These are phyloP conservation scores for Pocillopora verrucosa DNA, from an alignment of 64 coral and sea anemone species.

Conservation along the genomic window DNA sequence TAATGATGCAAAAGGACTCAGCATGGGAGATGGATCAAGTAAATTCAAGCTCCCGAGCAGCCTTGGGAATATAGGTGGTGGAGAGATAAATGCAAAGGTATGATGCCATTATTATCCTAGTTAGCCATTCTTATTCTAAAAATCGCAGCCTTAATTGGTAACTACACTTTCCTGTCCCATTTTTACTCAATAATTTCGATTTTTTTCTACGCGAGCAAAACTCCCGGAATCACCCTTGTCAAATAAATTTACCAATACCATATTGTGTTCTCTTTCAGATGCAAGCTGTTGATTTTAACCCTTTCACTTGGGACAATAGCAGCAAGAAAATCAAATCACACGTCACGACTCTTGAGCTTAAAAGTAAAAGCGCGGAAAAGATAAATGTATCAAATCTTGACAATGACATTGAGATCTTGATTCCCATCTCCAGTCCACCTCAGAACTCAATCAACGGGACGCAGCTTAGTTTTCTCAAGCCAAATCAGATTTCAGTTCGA, in stretches of 20 bases:
- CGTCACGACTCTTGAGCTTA: constrained; percentile 13
- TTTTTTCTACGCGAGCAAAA: too few relatives aligned
- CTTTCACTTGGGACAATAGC: constrained; percentile 23
- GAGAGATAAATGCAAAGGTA: constrained; percentile 13
- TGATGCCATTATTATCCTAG: background rate
- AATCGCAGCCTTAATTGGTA: too few relatives aligned
- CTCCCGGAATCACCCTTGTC: too few relatives aligned
- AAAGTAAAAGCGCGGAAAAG: background rate
- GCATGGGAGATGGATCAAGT: constrained; percentile 14
- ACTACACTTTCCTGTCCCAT: too few relatives aligned
- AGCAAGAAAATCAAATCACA: constrained; percentile 7
- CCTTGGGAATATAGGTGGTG: constrained; percentile 3
- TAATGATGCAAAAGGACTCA: constrained; percentile 11
- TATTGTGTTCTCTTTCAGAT: background rate
- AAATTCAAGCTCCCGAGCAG: constrained; percentile 1
- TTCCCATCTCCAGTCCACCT: constrained; percentile 24
- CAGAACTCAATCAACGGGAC: background rate
- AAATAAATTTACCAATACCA: too few relatives aligned
- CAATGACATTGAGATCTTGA: constrained; percentile 41
- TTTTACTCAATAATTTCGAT: too few relatives aligned
- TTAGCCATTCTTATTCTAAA: too few relatives aligned
- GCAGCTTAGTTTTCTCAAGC: constrained; percentile 32
- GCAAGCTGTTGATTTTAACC: background rate
- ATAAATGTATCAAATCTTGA: constrained; percentile 45
- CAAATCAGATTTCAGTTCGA: constrained; percentile 46